phyloP scores from a whole-genome alignment of 2,888 invertebrate species.

The Synergus japonicus region DNA sequence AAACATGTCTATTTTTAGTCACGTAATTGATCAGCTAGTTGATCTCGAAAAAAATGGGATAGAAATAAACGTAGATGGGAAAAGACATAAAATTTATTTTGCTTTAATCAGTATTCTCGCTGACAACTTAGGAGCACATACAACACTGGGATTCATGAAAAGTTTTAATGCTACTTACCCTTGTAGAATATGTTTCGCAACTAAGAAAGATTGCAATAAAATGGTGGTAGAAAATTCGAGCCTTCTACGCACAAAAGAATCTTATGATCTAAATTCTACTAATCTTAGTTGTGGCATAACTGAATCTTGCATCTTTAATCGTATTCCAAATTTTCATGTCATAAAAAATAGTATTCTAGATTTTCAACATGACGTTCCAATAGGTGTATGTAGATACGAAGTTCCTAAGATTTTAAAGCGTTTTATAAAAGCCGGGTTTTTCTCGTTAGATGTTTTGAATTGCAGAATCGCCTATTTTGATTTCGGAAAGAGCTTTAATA shows the following conservation, averaged over 20 bases:
- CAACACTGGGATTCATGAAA: not conserved
- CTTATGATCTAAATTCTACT: not conserved
- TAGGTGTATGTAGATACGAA: conserved; percentile 11
- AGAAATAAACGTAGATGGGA: not conserved
- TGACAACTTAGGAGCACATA: not conserved
- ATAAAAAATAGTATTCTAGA: not conserved
- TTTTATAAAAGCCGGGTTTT: not conserved
- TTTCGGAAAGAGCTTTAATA: not conserved
- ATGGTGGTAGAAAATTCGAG: not conserved
- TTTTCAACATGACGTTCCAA: not conserved
- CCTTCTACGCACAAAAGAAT: not conserved
- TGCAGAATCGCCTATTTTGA: not conserved
- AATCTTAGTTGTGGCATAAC: not conserved
- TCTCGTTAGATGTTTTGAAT: not conserved
- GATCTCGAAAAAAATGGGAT: not conserved
- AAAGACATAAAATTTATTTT: not conserved
- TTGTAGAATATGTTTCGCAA: conserved; percentile 6
- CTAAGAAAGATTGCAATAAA: not conserved
- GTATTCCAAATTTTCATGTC: not conserved
- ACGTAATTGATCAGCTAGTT: not conserved
- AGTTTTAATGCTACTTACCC: not conserved
- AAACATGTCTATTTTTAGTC: not conserved
- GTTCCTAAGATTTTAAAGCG: not conserved
- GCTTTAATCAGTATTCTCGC: not conserved
- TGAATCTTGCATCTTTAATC: conserved; percentile 9